Evolutionary conservation across 2,888 invertebrate genomes (phyloP), one percentile per base, ranked within the genome.

Genomic region (Saturnia pavonia): DNA sequence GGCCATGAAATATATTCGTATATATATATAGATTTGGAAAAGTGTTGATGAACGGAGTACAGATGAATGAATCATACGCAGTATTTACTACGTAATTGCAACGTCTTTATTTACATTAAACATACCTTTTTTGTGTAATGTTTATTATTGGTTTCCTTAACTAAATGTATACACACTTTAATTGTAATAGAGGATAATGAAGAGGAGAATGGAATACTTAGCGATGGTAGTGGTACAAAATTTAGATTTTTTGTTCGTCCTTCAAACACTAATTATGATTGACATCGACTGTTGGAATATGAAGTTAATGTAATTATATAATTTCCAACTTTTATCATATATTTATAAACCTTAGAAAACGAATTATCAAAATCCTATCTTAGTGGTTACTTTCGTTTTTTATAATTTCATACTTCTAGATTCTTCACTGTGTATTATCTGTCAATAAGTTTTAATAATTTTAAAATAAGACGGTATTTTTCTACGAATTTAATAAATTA

Each of bases 21-120:
- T 25, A 6, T 34, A 6, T 34, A 34, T 34, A 60, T 25, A 48
- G 69, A 66, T 69, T 69, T 63, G 63, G 69, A 51, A 60, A 66
- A 69, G 65, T 69, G 65, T 69, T 69, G 65, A 69, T 69, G 45
- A 69, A 66, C 40, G 48, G 69, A 69, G 65, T 69, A 69, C 69
- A 69, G 65, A 69, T 42, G 65, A 66, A 19, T 69, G 69, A 69
- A 66, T 69, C 69, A 69, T 19, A 27, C 51, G 48, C 40, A 65
- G 40, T 66, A 69, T 66, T 65, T 69, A 69, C 69, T 65, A 69
- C 69, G 51, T 66, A 25, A 43, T 69, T 69, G 14, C 40, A 65
- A 43, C 40, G 40, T 66, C 51, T 45, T 40, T 69, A 66, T 69
- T 69, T 65, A 40, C 65, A 65, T 65, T 68, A 40, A 68, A 51